Evolutionary conservation across 2,888 invertebrate genomes (phyloP).

Genomic region (Taphrorychus bicolor): DNA sequence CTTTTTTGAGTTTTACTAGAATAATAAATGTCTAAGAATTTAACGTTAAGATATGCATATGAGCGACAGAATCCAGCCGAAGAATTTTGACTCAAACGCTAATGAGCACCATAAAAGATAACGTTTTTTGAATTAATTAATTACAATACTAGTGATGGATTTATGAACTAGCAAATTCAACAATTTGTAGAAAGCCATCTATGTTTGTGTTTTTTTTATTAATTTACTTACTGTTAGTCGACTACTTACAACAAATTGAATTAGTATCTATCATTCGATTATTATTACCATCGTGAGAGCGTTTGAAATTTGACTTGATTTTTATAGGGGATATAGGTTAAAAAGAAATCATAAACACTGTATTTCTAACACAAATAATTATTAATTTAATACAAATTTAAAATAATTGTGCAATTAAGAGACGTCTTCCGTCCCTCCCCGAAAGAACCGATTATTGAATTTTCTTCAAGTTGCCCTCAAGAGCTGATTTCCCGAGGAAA

Average conservation of each 20-base stretch:
- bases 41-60: neutral
- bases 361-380: neutral
- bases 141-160: neutral
- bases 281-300: too few species aligned
- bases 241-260: too few species aligned
- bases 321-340: too few species aligned
- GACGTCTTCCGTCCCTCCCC: neutral
- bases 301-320: too few species aligned
- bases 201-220: too few species aligned
- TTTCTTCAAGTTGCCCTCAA: slow-evolving; percentile 38
- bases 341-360: too few species aligned
- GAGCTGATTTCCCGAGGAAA: slow-evolving; percentile 49
- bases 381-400: neutral
- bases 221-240: too few species aligned
- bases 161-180: neutral
- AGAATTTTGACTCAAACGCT: neutral
- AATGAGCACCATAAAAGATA: neutral
- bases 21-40: neutral
- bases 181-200: neutral
- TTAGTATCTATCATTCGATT: too few species aligned
- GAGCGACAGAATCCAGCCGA: neutral
- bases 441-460: slow-evolving; percentile 37
- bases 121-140: neutral
- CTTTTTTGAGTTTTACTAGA: too few species aligned
- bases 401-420: too few species aligned